Base-by-base conservation (phyloP, 2,113 vertebrate genomes). In the Ailuropoda melanoleuca region DNA sequence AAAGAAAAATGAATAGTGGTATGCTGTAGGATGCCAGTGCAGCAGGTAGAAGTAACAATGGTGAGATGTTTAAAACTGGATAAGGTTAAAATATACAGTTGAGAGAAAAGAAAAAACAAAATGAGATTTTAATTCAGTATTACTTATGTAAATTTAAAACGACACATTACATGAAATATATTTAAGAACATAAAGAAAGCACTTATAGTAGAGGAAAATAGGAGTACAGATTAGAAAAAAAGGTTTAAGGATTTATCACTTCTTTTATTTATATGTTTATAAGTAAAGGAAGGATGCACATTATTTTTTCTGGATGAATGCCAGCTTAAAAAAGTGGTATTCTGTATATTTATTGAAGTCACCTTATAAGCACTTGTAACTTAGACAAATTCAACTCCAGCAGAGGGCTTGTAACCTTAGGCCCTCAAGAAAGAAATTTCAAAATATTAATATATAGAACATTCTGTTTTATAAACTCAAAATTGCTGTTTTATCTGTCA, bases 341-440 rank as follows among this genome's bases (percentile, higher is more conserved):
- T 62, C 64, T 96, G 1, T 88, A 15, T 96, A 17, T 95, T 94
- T 26, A 68, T 56, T 81, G 55, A 93, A 68, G 60, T 88, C 62
- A 78, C 21, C 6, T 94, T 91, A 48, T 77, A 93, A 82, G 7
- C 19, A 80, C 37, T 29, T 81, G 23, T 93, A 74, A 81, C 29
- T 74, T 74, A 60, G 39, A 74, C 46, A 94, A 34, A 74, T 92
- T 96, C 55, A 50, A 2, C 24, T 87, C 29, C 24, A 75, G 64
- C 48, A 83, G 12, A 90, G 26, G 34, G 24, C 31, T 87, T 83
- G 23, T 77, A 68, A 82, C 83, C 94, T 95, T 90, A 60, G 14
- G 23, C 43, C 88, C 83, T 90, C 46, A 78, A 39, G 19, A 81
- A 56, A 39, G 70, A 92, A 94, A 82, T 34, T 31, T 95, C 8